A percentile compares a stretch with the other conserved stretches of the same genome.
These are phyloP conservation scores for Melanitta fusca DNA, from an alignment of 2,797 vertebrate genomes.

Conservation along the genomic window DNA sequence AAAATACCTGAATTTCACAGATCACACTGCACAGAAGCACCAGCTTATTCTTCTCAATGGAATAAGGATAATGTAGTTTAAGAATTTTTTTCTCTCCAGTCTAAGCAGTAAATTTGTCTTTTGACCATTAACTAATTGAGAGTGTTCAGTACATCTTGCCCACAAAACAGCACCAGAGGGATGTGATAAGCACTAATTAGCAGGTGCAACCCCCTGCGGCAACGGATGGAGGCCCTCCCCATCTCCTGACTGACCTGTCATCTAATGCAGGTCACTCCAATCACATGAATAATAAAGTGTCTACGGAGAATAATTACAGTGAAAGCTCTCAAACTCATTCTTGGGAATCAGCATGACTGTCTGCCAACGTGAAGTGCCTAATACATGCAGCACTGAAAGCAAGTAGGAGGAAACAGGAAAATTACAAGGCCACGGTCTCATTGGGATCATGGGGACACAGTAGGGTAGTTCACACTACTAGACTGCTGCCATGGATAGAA, in stretches of 20 bases:
- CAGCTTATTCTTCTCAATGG: not conserved
- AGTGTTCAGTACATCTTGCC: not conserved
- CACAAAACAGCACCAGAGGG: not conserved
- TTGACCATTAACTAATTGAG: not conserved
- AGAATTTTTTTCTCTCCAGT: not conserved
- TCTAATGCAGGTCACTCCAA: not conserved
- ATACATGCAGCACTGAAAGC: not conserved
- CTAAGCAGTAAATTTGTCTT: not conserved
- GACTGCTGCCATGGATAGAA: not conserved
- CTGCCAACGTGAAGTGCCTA: not conserved
- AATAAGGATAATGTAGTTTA: not conserved
- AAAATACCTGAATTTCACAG: not conserved
- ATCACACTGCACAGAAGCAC: not conserved
- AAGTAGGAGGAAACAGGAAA: not conserved
- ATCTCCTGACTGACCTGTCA: not conserved
- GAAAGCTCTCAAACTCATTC: not conserved
- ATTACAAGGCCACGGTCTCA: not conserved
- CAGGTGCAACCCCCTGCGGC: not conserved
- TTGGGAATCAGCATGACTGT: not conserved
- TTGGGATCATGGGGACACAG: not conserved
- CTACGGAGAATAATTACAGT: not conserved
- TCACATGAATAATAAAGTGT: not conserved
- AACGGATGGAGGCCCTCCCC: not conserved
- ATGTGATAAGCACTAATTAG: accelerated
- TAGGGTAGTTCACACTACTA: not conserved